Conservation (phyloP, 1,140 invertebrate genomes). For the Adelges cooleyi region DNA sequence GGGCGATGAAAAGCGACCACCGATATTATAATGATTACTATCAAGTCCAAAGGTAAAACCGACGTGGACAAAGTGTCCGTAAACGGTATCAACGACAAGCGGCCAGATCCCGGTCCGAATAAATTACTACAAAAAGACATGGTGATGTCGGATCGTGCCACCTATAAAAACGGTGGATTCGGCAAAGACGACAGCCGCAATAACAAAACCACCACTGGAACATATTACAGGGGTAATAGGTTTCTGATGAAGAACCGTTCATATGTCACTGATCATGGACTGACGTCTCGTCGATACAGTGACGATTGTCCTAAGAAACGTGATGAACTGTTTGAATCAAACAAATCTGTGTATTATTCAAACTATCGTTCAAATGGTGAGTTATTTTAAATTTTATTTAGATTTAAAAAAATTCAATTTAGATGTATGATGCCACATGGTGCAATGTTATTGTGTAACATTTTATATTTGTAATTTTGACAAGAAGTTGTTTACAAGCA, state of each 20-base stretch:
- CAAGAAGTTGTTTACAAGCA: too few relatives aligned
- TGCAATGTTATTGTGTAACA: too few relatives aligned
- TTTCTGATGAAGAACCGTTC: background rate
- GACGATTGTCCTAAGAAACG: constrained; percentile 3
- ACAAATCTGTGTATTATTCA: background rate
- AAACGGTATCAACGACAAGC: background rate
- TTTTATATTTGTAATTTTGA: too few relatives aligned
- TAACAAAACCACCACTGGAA: background rate
- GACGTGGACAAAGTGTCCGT: background rate
- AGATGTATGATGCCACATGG: too few relatives aligned
- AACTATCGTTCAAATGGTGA: constrained; percentile 11
- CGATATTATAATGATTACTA: constrained; percentile 7
- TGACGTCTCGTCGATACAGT: constrained; percentile 1
- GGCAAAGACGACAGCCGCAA: constrained; percentile 6
- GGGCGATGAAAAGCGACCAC: background rate
- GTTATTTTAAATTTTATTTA: too few relatives aligned
- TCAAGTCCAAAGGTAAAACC: background rate
- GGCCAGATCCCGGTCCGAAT: background rate
- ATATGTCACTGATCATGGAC: background rate
- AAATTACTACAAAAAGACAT: background rate
- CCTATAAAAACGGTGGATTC: background rate
- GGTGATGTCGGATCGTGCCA: background rate
- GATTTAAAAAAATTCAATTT: too few relatives aligned
- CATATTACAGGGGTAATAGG: background rate
- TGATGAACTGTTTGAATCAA: constrained; percentile 6